These are phyloP conservation scores for Philopotamus ludificatus DNA, from an alignment of 1,140 invertebrate species.

Conservation along the genomic window DNA sequence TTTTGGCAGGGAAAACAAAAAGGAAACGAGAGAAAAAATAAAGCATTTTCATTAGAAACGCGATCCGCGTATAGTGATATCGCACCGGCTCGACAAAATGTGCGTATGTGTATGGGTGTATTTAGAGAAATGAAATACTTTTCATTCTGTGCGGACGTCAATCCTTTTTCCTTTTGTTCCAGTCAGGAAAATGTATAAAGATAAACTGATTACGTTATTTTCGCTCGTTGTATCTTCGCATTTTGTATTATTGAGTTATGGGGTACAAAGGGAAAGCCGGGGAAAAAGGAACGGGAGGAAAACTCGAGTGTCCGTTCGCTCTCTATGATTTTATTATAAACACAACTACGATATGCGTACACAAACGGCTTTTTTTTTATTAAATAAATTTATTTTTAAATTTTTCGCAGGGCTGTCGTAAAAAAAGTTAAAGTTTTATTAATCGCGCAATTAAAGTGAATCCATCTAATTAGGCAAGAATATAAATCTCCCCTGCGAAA, in stretches of 20 bases:
- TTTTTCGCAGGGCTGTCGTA: not conserved
- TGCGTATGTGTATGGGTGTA: not conserved
- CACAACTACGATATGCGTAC: not conserved
- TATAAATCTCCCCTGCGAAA: too few relatives aligned
- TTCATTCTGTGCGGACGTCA: not conserved
- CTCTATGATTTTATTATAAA: not conserved
- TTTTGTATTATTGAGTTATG: conserved; percentile 35
- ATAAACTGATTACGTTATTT: conserved; percentile 37
- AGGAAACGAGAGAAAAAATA: too few relatives aligned
- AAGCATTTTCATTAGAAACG: too few relatives aligned
- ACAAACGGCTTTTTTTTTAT: not conserved
- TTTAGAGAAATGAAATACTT: not conserved
- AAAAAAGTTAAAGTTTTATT: not conserved
- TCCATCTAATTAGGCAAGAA: too few relatives aligned
- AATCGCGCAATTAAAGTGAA: not conserved
- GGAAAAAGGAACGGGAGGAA: conserved; percentile 8
- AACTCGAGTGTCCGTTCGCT: not conserved
- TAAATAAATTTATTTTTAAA: not conserved
- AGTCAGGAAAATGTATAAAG: conserved; percentile 35
- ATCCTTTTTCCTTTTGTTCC: conserved; percentile 2
- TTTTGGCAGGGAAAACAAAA: too few relatives aligned
- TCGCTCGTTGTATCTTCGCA: conserved; percentile 31
- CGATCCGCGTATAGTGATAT: not conserved
- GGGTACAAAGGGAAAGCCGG: conserved; percentile 10
- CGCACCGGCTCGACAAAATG: too few relatives aligned